Evolutionary conservation across 2,888 invertebrate species (phyloP).

Genomic region (Colletes collaris): DNA sequence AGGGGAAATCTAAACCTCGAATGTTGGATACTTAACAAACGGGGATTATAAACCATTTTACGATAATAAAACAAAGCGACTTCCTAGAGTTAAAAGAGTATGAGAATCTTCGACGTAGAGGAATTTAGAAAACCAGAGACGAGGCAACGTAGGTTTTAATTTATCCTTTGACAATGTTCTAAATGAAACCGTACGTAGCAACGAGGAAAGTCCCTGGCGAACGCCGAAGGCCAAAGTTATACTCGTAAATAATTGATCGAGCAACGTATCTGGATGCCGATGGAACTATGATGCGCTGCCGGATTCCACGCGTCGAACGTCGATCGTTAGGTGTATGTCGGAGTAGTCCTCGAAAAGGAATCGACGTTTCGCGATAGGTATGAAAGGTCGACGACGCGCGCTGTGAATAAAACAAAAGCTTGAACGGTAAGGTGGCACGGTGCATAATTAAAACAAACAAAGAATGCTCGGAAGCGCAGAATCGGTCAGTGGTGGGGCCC

Average conservation of each 20-base stretch:
- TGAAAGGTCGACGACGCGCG: conserved; percentile 24
- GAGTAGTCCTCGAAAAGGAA: background rate
- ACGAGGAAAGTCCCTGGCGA: conserved; percentile 39
- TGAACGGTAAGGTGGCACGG: conserved; percentile 19
- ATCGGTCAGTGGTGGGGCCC: conserved; percentile 54
- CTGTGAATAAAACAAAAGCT: conserved; percentile 28
- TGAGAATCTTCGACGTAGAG: no score
- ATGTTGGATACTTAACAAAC: no score
- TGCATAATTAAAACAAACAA: conserved; percentile 77
- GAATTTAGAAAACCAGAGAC: no score
- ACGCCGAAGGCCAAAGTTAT: conserved; percentile 26
- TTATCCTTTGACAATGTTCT: background rate
- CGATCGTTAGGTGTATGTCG: background rate
- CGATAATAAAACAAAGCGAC: no score
- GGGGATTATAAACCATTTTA: no score
- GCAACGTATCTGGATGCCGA: conserved; percentile 6
- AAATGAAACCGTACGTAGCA: background rate
- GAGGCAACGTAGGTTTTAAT: background rate
- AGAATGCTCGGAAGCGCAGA: conserved; percentile 66
- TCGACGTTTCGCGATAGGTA: conserved; percentile 2
- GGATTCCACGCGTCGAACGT: conserved; percentile 28
- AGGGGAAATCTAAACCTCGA: no score
- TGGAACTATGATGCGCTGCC: conserved; percentile 24
- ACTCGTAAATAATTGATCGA: conserved; percentile 59
- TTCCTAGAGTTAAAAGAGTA: no score